phyloP scores from a whole-genome alignment of 2,888 invertebrate genomes.

The Rhynchonema sp. region DNA sequence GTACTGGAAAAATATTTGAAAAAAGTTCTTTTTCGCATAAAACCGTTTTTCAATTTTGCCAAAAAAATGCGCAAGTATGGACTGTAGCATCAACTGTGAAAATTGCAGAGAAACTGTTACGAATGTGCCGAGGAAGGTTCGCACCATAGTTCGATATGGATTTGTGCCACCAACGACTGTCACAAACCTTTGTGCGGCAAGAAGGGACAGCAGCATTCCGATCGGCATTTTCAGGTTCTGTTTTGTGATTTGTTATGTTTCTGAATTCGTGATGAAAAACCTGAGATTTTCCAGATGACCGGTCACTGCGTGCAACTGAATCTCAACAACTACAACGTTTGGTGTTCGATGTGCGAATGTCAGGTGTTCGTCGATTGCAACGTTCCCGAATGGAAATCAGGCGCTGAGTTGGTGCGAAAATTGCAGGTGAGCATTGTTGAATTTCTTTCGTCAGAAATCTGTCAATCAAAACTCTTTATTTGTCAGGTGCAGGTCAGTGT shows the following conservation, averaged over 20 bases:
- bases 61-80: too few species aligned
- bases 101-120: too few species aligned
- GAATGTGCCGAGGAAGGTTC: too few species aligned
- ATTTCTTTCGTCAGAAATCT: too few species aligned
- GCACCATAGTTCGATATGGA: too few species aligned
- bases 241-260: constrained; percentile 7
- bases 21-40: too few species aligned
- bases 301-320: constrained; percentile 47
- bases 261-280: constrained; percentile 12
- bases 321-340: constrained; percentile 57
- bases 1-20: too few species aligned
- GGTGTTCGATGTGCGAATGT: constrained; percentile 67
- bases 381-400: constrained; percentile 25
- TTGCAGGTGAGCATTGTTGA: too few species aligned
- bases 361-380: constrained; percentile 48
- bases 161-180: constrained; percentile 60
- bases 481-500: too few species aligned
- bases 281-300: constrained; percentile 13
- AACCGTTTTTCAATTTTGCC: too few species aligned
- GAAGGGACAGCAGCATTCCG: constrained; percentile 59
- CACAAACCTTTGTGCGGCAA: constrained; percentile 63
- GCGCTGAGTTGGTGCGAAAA: neutral
- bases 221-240: constrained; percentile 50
- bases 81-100: too few species aligned
- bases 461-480: too few species aligned